phyloP scores from a whole-genome alignment of 2,113 vertebrate genomes.

The Misgurnus mizolepis region DNA sequence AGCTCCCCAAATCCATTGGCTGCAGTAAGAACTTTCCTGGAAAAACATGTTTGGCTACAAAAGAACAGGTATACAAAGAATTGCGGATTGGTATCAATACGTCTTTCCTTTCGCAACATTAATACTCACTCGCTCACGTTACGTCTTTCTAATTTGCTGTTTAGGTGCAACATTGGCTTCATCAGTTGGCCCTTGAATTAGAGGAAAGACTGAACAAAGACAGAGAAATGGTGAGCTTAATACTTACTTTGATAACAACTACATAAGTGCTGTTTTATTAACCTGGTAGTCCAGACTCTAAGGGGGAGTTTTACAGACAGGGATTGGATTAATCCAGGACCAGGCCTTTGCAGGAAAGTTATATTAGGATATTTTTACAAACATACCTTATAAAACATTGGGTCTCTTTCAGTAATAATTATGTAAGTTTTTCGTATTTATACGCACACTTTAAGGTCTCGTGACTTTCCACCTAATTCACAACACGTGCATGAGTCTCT shows the following conservation, averaged over 20 bases:
- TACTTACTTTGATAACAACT: not conserved
- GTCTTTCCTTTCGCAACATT: not conserved
- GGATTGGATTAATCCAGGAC: no score
- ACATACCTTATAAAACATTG: no score
- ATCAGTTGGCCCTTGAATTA: conserved; percentile 90
- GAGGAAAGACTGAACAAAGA: conserved; percentile 92
- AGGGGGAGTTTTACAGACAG: no score
- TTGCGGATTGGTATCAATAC: not conserved
- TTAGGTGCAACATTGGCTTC: conserved; percentile 93
- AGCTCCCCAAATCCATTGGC: conserved; percentile 90
- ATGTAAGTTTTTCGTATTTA: no score
- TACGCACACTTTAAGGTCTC: no score
- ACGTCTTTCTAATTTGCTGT: not conserved
- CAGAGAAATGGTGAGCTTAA: conserved; percentile 80
- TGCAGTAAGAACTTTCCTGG: conserved; percentile 96
- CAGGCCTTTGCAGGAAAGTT: no score
- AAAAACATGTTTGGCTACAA: conserved; percentile 81
- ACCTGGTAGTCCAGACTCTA: not conserved
- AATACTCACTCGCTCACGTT: not conserved
- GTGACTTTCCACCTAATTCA: no score
- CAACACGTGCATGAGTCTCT: no score
- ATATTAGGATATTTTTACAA: no score
- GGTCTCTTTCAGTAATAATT: no score
- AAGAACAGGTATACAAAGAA: conserved; percentile 78
- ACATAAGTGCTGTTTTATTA: not conserved